Evolutionary conservation across 2,113 vertebrate species (phyloP), one percentile per base, ranked within the genome.

Genomic region (Caranx ignobilis): DNA sequence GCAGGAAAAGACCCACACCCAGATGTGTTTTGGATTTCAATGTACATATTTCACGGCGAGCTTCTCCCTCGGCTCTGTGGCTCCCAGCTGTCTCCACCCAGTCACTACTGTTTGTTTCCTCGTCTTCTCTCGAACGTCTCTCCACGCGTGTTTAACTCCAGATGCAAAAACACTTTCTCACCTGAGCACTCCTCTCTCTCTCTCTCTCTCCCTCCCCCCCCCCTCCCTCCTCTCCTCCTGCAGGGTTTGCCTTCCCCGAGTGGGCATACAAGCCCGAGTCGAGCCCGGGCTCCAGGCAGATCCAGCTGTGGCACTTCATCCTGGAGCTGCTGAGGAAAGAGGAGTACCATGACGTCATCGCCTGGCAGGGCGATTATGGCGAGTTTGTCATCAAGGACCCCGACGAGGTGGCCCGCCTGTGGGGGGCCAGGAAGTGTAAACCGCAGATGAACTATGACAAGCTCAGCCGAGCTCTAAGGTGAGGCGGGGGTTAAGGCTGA

Each of bases 381-480:
- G 97, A 98, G 75, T 98, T 98, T 1, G 96, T 98, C 93, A 98
- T 98, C 93, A 98, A 98, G 87, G 96, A 96, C 87, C 96, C 96
- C 0, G 96, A 96, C 6, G 96, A 96, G 91, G 96, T 97, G 91
- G 96, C 97, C 3, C 95, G 97, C 1, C 87, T 98, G 26, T 98
- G 97, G 97, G 97, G 97, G 0, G 96, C 96, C 16, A 92, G 97
- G 60, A 98, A 98, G 92, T 97, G 96, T 87, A 98, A 98, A 57
- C 97, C 97, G 0, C 97, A 98, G 91, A 98, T 98, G 97, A 98
- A 98, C 87, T 98, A 98, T 0, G 97, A 98, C 95, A 98, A 96
- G 90, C 94, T 97, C 62, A 96, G 96, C 91, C 91, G 96, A 32
- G 96, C 96, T 0, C 93, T 96, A 21, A 95, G 96, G 96, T 96